Evolutionary conservation across 2,888 invertebrate genomes (phyloP), one percentile per base, ranked within the genome.

Genomic region (Volucella bombylans): DNA sequence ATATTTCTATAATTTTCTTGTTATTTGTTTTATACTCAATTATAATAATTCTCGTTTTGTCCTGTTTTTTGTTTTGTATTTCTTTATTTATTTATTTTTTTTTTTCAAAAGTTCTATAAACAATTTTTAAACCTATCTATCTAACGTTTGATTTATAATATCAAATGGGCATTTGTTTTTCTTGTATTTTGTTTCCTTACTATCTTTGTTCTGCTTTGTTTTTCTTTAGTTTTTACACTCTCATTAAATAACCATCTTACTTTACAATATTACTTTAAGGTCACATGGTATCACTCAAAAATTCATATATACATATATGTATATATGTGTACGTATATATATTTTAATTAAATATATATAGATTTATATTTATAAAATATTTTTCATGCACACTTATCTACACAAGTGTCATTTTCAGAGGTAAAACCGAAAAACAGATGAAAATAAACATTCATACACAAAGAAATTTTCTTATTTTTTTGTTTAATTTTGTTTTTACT

Each of bases 221-320:
- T 55, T 49, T 62, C 11, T 43, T 14, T 68, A 59, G 69, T 43
- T 9, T 45, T 38, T 73, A 50, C 49, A 61, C 72, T 77, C 50
- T 62, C 68, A 62, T 76, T 80, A 80, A 83, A 83, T 83, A 83
- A 83, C 79, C 79, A 79, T 83, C 65, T 74, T 83, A 74, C 54
- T 83, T 81, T 82, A 81, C 77, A 86, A 82, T 86, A 86, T 88
- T 88, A 87, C 86, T 88, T 89, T 91, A 91, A 91, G 91, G 91
- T 91, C 91, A 91, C 91, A 90, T 91, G 90, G 89, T 91, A 91
- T 91, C 91, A 91, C 91, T 91, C 89, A 91, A 89, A 90, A 89
- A 88, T 87, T 86, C 82, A 86, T 85, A 77, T 81, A 80, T 67
- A 76, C 77, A 23, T 23, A 23, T 23, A 23, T 62, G 59, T 85